Percentiles rank a stretch among this genome's conserved stretches.
Conservation (phyloP, 2,113 vertebrate genomes). For the Apeltes quadracus region DNA sequence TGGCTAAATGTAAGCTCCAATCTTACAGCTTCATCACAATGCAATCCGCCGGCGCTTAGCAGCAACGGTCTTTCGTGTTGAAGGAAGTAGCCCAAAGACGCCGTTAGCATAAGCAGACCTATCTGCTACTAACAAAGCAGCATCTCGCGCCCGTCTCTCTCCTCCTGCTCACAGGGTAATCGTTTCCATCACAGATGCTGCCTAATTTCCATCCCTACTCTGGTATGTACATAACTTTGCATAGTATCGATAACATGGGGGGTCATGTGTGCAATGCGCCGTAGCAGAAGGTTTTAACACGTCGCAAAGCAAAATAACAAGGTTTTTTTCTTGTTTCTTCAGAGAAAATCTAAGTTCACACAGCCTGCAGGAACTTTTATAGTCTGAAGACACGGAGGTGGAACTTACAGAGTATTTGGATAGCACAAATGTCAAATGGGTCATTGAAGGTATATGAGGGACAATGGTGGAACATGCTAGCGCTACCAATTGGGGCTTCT, state of each 20-base stretch:
- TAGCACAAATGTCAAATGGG: neutral
- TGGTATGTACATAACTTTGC: constrained; percentile 81
- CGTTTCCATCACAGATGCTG: constrained; percentile 59
- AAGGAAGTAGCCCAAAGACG: constrained; percentile 44
- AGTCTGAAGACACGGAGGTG: neutral
- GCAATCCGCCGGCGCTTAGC: constrained; percentile 37
- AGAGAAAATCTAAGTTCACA: neutral
- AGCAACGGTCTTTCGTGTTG: constrained; percentile 32
- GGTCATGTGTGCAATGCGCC: neutral
- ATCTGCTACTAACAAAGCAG: constrained; percentile 47
- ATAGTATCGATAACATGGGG: constrained; percentile 66
- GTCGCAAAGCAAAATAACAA: neutral
- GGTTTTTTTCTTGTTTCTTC: too few species aligned
- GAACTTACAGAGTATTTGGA: constrained; percentile 5
- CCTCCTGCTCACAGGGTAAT: constrained; percentile 32
- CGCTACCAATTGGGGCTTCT: constrained; percentile 24
- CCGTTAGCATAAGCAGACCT: constrained; percentile 62
- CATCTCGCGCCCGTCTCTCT: constrained; percentile 37
- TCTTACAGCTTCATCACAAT: constrained; percentile 50
- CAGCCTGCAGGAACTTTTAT: neutral
- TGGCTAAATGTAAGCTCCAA: constrained; percentile 31
- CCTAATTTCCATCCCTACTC: constrained; percentile 74
- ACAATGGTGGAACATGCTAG: neutral
- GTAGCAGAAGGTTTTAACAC: constrained; percentile 6
- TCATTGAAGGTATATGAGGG: neutral